Evolutionary conservation across 2,888 invertebrate genomes (phyloP).

Genomic region (Agrenia bidenticulata): DNA sequence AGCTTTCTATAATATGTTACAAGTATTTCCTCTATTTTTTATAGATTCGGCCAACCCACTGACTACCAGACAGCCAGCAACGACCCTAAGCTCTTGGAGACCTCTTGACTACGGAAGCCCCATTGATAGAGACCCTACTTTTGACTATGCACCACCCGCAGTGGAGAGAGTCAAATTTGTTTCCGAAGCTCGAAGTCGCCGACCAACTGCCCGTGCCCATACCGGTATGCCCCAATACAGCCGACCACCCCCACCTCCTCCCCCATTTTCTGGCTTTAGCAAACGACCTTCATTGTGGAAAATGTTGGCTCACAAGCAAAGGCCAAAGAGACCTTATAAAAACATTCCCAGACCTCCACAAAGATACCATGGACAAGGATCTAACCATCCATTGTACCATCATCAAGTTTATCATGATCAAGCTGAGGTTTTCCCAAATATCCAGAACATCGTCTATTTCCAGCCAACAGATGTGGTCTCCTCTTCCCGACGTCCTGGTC

Average conservation of each 20-base stretch:
- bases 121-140: slow-evolving; percentile 49
- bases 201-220: slow-evolving; percentile 31
- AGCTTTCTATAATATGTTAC: too few relatives aligned
- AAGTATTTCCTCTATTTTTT: not conserved
- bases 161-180: slow-evolving; percentile 46
- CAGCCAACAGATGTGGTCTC: slow-evolving; percentile 44
- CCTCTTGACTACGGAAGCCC: slow-evolving; percentile 47
- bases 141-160: slow-evolving; percentile 51
- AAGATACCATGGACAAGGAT: slow-evolving; percentile 30
- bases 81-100: slow-evolving; percentile 37
- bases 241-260: slow-evolving; percentile 20
- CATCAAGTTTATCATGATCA: slow-evolving; percentile 41
- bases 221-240: slow-evolving; percentile 14
- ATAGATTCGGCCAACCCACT: not conserved
- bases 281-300: slow-evolving; percentile 46
- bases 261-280: slow-evolving; percentile 14
- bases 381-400: slow-evolving; percentile 29
- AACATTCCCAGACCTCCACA: slow-evolving; percentile 19
- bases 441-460: slow-evolving; percentile 51
- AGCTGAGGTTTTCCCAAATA: slow-evolving; percentile 45
- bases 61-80: not conserved
- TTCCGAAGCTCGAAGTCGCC: slow-evolving; percentile 25
- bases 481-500: slow-evolving; percentile 16
- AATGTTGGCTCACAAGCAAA: slow-evolving; percentile 44
- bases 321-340: slow-evolving; percentile 30